These are phyloP conservation scores for Drosophila kanapiae DNA, from an alignment of 1,140 invertebrate genomes.

Conservation along the genomic window DNA sequence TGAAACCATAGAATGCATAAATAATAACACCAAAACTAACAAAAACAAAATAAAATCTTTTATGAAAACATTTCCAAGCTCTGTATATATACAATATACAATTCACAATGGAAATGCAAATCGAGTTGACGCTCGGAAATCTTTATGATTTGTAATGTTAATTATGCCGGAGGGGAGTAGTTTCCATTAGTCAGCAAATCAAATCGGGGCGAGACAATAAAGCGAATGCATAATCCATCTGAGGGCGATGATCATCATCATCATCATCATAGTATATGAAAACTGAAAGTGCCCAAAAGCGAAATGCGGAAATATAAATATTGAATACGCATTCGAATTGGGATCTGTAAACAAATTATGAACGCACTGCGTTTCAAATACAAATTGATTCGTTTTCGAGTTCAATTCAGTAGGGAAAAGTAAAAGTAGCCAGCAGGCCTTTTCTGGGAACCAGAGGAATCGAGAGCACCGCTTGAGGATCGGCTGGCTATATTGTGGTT, in stretches of 20 bases:
- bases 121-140: constrained; percentile 47
- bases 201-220: constrained; percentile 55
- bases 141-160: constrained; percentile 82
- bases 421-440: constrained; percentile 60
- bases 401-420: constrained; percentile 37
- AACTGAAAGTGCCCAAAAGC: constrained; percentile 67
- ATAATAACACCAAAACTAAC: constrained; percentile 59
- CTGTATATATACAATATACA: constrained; percentile 2
- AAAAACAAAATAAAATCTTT: constrained; percentile 50
- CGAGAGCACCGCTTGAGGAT: constrained; percentile 17
- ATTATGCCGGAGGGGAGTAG: constrained; percentile 52
- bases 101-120: constrained; percentile 68
- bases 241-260: neutral
- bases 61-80: constrained; percentile 25
- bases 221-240: constrained; percentile 54
- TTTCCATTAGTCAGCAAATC: constrained; percentile 68
- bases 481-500: constrained; percentile 16
- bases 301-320: constrained; percentile 68
- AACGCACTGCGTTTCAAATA: constrained; percentile 64
- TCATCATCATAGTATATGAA: constrained; percentile 33
- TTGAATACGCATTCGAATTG: constrained; percentile 13
- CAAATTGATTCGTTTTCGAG: constrained; percentile 68
- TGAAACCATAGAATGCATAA: constrained; percentile 73
- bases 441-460: constrained; percentile 8
- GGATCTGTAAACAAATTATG: constrained; percentile 56